Evolutionary conservation across 2,888 invertebrate species (phyloP), one percentile per base, ranked within the genome.

Genomic region (Terebella lapidaria): DNA sequence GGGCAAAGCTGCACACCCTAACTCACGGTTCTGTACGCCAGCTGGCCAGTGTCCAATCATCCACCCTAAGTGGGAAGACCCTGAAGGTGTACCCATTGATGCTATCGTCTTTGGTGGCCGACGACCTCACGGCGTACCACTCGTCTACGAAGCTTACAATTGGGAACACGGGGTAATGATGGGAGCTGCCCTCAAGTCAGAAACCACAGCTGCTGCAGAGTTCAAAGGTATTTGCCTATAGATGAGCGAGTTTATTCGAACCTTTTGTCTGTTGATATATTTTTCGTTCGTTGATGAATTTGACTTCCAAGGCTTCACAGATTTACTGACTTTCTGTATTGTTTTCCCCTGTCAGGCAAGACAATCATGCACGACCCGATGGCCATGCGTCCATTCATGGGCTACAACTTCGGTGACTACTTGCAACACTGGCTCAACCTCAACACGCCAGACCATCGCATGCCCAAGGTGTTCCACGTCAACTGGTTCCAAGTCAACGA

Each of bases 81-180:
- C 71, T 4, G 63, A 67, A 35, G 72, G 72, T 2, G 72, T 72
- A n/a, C 72, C 72, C 24, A 73, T 72, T 46, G 63, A 66, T 35
- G 72, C 70, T 53, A 68, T 72, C 51, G 52, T 72, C 18, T 73
- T 73, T 54, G 72, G 72, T 3, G 72, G 72, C 10, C 62, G 72
- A 5, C 60, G 72, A 47, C 71, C 72, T 2, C 52, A 62, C 30
- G 71, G 49, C 10, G 71, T 76, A 5, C 78, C 78, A 5, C 64
- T 79, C 59, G 73, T 79, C 53, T 67, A 65, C 58, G 77, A 78
- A 61, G 56, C 72, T 4, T 64, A 65, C 58, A 64, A 59, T 60
- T 78, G 78, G 78, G 53, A 64, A 25, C 75, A 79, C 55, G 78
- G 79, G 26, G 75, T 76, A 4, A 67, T 72, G 60, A 30, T 72